Percentiles rank a stretch among this genome's conserved stretches.
These are phyloP conservation scores for Microplitis deprimator DNA, from an alignment of 2,888 invertebrate species.

Conservation along the genomic window DNA sequence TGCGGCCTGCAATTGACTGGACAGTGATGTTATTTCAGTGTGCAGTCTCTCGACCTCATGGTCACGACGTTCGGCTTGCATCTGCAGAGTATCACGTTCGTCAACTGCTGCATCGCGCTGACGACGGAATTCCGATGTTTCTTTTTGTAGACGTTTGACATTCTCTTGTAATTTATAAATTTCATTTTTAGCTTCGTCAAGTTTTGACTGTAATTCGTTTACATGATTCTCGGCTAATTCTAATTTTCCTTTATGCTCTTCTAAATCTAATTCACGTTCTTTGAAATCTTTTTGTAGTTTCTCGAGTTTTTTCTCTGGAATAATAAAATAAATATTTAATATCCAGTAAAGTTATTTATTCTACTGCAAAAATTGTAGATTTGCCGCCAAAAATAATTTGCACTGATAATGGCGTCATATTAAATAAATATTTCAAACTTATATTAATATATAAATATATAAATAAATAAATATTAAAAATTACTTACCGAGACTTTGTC, in stretches of 20 bases:
- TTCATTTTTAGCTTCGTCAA: constrained; percentile 77
- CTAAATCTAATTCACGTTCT: constrained; percentile 77
- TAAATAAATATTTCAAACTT: constrained; percentile 21
- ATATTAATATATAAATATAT: neutral
- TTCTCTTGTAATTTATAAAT: constrained; percentile 78
- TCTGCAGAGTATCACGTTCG: constrained; percentile 82
- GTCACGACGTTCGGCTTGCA: constrained; percentile 81
- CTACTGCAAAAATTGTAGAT: neutral
- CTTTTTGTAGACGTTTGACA: constrained; percentile 77
- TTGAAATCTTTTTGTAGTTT: constrained; percentile 74
- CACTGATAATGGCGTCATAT: constrained; percentile 36
- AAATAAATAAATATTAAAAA: constrained; percentile 30
- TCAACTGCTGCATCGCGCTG: constrained; percentile 81
- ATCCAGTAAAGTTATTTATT: neutral
- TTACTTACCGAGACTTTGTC: constrained; percentile 76
- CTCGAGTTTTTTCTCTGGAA: constrained; percentile 75
- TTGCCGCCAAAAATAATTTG: neutral
- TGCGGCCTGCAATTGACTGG: constrained; percentile 83
- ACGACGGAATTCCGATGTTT: constrained; percentile 78
- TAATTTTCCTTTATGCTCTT: constrained; percentile 77
- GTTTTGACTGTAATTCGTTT: constrained; percentile 77
- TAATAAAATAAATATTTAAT: constrained; percentile 11
- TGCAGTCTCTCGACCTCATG: constrained; percentile 82
- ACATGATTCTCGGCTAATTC: constrained; percentile 77
- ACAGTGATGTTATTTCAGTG: constrained; percentile 78